Conservation (phyloP, 2,797 vertebrate genomes). For the Brotogeris chrysoptera region DNA sequence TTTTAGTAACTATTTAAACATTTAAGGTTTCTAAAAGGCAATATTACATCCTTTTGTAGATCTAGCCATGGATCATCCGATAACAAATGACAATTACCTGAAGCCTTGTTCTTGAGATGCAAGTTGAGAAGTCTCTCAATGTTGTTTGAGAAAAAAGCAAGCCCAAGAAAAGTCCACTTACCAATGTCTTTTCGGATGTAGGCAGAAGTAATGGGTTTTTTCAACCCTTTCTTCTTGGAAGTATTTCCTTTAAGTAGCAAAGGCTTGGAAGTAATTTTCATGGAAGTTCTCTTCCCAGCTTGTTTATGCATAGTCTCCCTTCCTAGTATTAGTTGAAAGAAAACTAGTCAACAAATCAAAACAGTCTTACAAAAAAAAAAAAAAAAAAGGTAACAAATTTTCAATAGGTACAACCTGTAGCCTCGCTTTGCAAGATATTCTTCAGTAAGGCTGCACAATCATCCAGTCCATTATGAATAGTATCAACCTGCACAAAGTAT, state of each 20-base stretch:
- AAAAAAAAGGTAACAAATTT: background rate
- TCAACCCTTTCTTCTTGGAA: constrained; percentile 74
- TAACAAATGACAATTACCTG: background rate
- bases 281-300: constrained; percentile 22
- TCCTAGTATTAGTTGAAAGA: constrained; percentile 65
- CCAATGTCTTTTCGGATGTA: constrained; percentile 74
- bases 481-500: constrained; percentile 75
- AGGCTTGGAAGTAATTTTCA: constrained; percentile 65
- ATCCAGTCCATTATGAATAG: constrained; percentile 82
- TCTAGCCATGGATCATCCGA: background rate
- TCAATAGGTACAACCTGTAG: constrained; percentile 71
- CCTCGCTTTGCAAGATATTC: constrained; percentile 83
- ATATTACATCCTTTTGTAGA: background rate
- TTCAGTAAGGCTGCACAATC: constrained; percentile 86
- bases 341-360: background rate
- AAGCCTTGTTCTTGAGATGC: background rate
- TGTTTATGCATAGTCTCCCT: constrained; percentile 38
- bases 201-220: constrained; percentile 56
- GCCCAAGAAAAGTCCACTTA: constrained; percentile 54
- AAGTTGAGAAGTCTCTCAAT: background rate
- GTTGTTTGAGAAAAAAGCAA: background rate
- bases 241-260: constrained; percentile 62
- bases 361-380: background rate
- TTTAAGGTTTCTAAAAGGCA: background rate
- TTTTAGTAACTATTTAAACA: background rate